Evolutionary conservation across 2,797 vertebrate species (phyloP).

Genomic region (Gila robusta): DNA sequence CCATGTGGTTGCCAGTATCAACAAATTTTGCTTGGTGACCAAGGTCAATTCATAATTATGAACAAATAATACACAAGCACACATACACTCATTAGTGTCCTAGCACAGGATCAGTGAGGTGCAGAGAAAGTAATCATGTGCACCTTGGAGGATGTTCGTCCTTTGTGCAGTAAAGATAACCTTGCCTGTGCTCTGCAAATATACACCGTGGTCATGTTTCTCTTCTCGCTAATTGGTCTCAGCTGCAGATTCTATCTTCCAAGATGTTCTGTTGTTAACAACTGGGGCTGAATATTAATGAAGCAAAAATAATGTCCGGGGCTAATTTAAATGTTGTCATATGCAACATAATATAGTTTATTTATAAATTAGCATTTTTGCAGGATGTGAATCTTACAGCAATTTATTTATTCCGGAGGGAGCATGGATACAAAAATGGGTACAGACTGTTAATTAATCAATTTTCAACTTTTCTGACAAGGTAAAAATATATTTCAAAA

Average conservation of each 20-base stretch:
- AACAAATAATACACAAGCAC: slow-evolving; percentile 3
- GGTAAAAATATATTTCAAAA: not conserved
- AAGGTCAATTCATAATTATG: not conserved
- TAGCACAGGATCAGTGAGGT: not conserved
- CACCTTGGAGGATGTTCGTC: not conserved
- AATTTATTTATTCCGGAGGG: not conserved
- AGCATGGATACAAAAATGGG: not conserved
- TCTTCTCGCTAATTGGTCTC: slow-evolving; percentile 46
- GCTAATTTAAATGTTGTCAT: slow-evolving; percentile 1
- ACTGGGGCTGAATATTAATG: slow-evolving; percentile 41
- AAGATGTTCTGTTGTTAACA: slow-evolving; percentile 33
- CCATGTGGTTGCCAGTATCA: not conserved
- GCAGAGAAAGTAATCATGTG: slow-evolving; percentile 8
- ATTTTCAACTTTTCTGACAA: not conserved
- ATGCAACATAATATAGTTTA: not conserved
- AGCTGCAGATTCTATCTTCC: slow-evolving; percentile 19
- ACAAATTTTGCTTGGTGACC: not conserved
- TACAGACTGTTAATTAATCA: not conserved
- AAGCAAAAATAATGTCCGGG: not conserved
- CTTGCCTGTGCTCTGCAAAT: slow-evolving; percentile 30
- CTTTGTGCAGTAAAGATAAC: slow-evolving; percentile 24
- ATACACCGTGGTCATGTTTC: not conserved
- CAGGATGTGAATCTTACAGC: not conserved
- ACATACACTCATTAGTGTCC: not conserved
- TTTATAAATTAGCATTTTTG: slow-evolving; percentile 20